A percentile compares a stretch with the other conserved stretches of the same genome.
phyloP scores from a whole-genome alignment of 2,888 invertebrate genomes.

The Ischnus inquisitorius region DNA sequence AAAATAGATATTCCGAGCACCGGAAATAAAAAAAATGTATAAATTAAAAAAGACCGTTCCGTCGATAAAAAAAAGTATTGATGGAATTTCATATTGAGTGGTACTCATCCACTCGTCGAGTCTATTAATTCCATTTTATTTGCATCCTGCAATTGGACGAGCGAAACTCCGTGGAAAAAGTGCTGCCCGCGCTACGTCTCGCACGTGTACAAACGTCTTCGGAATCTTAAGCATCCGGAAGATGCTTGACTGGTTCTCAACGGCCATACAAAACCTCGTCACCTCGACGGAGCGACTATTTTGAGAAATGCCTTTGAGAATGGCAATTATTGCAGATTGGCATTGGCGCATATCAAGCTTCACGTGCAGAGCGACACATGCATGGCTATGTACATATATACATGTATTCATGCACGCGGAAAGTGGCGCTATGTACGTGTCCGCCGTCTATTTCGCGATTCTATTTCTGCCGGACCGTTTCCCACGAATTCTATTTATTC shows the following conservation, averaged over 20 bases:
- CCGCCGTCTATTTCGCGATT: slow-evolving; percentile 35
- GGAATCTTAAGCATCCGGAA: neutral
- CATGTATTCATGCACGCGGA: neutral
- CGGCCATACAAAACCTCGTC: slow-evolving; percentile 16
- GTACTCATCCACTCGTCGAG: neutral
- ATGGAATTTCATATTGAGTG: neutral
- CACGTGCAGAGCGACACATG: slow-evolving; percentile 15
- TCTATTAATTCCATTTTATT: neutral
- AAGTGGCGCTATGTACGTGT: neutral
- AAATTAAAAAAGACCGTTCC: neutral
- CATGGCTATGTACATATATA: neutral
- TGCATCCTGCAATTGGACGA: neutral
- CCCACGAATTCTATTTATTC: slow-evolving; percentile 65
- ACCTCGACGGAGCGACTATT: slow-evolving; percentile 30
- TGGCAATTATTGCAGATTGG: slow-evolving; percentile 37
- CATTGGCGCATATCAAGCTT: slow-evolving; percentile 5
- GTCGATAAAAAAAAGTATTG: neutral
- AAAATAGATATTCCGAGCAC: neutral
- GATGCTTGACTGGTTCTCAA: neutral
- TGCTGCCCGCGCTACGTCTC: neutral
- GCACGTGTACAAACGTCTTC: too few species aligned
- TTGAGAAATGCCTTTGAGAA: slow-evolving; percentile 20
- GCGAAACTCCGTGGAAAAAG: neutral
- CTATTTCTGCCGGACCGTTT: slow-evolving; percentile 56
- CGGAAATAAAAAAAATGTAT: neutral